phyloP scores from a whole-genome alignment of 2,797 vertebrate species.

The Sebastes itinus region DNA sequence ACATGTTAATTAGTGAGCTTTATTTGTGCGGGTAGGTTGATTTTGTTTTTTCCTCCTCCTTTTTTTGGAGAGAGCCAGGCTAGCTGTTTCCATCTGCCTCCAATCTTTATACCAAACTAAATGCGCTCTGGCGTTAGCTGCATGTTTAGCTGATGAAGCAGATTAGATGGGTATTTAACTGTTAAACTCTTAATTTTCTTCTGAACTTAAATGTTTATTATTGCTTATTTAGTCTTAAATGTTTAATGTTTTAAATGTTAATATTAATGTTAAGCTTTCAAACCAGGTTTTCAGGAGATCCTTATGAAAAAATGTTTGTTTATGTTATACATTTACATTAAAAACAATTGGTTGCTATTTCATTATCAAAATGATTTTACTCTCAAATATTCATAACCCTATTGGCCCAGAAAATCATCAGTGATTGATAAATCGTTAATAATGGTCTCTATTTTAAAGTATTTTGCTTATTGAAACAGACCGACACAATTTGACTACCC shows the following conservation, averaged over 20 bases:
- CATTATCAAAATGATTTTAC: neutral
- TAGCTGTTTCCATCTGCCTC: neutral
- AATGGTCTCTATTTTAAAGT: too few species aligned
- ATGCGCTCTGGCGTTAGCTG: neutral
- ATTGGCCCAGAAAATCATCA: neutral
- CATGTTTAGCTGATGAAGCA: neutral
- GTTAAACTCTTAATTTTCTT: neutral
- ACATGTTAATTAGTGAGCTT: neutral
- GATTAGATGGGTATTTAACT: neutral
- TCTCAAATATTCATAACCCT: neutral
- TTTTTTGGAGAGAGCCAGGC: neutral
- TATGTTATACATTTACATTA: neutral
- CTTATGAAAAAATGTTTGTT: neutral
- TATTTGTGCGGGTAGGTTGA: neutral
- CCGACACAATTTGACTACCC: too few species aligned
- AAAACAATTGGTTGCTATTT: neutral
- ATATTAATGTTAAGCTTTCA: neutral
- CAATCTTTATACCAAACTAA: neutral
- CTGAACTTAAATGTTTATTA: neutral
- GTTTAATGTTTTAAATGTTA: neutral
- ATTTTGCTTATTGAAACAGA: too few species aligned
- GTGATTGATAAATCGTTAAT: neutral
- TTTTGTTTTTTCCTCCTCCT: rapidly evolving
- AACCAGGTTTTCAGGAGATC: neutral
- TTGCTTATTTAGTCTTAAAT: neutral